Evolutionary conservation across 2,888 invertebrate genomes (phyloP).

Genomic region (Lepeophtheirus nordmannii): DNA sequence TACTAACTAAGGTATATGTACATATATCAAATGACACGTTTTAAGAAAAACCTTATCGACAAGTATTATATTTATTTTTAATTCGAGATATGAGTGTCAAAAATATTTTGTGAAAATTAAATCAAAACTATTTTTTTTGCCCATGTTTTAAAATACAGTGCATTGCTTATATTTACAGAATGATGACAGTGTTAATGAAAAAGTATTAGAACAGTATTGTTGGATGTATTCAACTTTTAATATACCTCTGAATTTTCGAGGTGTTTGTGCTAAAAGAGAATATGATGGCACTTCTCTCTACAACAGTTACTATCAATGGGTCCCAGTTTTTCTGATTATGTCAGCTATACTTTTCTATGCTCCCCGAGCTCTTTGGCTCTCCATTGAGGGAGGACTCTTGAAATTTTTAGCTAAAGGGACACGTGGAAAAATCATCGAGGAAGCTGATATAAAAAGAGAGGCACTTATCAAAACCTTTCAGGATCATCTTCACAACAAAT

Average conservation of each 20-base stretch:
- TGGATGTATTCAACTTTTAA: conserved; percentile 24
- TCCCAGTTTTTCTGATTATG: conserved; percentile 15
- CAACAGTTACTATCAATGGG: conserved; percentile 24
- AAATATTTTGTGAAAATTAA: too few species aligned
- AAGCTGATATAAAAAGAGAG: conserved; percentile 17
- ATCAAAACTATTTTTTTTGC: too few species aligned
- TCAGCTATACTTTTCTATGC: conserved; percentile 15
- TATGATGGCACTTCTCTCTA: conserved; percentile 14
- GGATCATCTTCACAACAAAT: conserved; percentile 23
- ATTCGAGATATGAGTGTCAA: too few species aligned
- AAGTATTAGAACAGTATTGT: conserved; percentile 18
- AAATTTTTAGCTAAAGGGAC: conserved; percentile 23
- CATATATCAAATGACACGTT: too few species aligned
- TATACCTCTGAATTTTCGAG: conserved; percentile 18
- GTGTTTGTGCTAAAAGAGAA: conserved; percentile 20
- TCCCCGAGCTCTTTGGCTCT: conserved; percentile 14
- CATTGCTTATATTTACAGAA: background rate
- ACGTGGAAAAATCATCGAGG: conserved; percentile 5
- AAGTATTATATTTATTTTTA: too few species aligned
- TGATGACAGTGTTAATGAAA: conserved; percentile 15
- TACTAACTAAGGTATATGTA: too few species aligned
- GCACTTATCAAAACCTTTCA: conserved; percentile 15
- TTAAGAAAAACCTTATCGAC: too few species aligned
- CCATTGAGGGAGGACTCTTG: conserved; percentile 22
- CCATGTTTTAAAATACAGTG: background rate